phyloP scores from a whole-genome alignment of 2,888 invertebrate genomes.

The Zaprionus obscuricornis region DNA sequence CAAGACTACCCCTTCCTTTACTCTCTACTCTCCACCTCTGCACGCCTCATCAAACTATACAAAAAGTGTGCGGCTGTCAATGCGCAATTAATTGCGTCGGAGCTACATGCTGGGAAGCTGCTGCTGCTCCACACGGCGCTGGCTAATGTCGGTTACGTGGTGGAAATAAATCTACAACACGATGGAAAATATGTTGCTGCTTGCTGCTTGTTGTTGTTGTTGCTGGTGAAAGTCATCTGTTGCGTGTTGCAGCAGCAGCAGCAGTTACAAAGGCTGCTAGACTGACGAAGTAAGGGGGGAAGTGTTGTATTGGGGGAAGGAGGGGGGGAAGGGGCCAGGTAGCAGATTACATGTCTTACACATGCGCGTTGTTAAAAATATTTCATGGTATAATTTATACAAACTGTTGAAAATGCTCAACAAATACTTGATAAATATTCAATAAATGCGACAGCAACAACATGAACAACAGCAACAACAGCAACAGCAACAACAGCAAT shows the following conservation, averaged over 20 bases:
- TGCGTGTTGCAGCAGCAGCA: conserved; percentile 67
- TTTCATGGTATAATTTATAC: conserved; percentile 66
- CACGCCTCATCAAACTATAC: too few relatives aligned
- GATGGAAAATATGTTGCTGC: conserved; percentile 16
- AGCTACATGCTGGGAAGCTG: conserved; percentile 57
- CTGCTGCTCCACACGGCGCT: conserved; percentile 6
- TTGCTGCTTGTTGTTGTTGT: conserved; percentile 5
- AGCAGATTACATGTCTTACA: conserved; percentile 36
- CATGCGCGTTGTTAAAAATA: conserved; percentile 60
- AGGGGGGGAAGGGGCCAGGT: background rate
- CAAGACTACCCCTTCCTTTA: background rate
- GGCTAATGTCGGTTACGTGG: conserved; percentile 47
- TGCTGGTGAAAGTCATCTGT: conserved; percentile 72
- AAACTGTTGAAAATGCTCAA: conserved; percentile 41
- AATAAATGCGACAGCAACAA: conserved; percentile 29
- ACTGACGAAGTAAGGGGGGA: background rate
- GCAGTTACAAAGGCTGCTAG: too few relatives aligned
- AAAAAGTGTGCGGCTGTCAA: conserved; percentile 39
- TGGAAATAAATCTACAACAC: conserved; percentile 47
- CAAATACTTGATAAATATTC: conserved; percentile 29
- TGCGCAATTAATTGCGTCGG: conserved; percentile 61
- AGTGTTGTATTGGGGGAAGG: background rate
- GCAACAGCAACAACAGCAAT: conserved; percentile 1
- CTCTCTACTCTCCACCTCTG: background rate
- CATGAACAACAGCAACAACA: background rate